These are phyloP conservation scores for Somateria mollissima DNA, from an alignment of 2,797 vertebrate species.

Conservation along the genomic window DNA sequence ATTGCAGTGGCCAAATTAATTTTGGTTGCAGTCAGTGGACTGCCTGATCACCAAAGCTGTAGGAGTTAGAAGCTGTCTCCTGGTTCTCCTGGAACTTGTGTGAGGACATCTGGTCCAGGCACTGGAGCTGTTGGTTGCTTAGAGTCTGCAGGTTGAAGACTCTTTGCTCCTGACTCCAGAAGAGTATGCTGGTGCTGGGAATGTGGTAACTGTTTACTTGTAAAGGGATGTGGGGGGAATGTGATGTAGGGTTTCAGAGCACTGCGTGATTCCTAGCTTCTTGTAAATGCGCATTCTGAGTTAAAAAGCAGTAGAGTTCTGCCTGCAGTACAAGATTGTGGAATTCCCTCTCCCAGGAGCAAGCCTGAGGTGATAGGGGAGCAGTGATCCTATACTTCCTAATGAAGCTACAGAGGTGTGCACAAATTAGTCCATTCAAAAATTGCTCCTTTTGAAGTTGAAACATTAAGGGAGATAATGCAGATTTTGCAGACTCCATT, in stretches of 20 bases:
- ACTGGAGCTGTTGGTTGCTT: neutral
- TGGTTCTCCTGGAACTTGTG: neutral
- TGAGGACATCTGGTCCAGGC: neutral
- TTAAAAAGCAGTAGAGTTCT: neutral
- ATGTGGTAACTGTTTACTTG: neutral
- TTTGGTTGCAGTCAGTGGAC: neutral
- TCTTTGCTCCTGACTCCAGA: neutral
- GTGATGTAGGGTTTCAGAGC: neutral
- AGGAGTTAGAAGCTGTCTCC: neutral
- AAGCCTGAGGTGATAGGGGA: neutral
- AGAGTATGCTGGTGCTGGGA: neutral
- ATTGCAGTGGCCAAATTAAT: neutral
- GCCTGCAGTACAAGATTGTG: neutral
- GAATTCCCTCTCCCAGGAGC: neutral
- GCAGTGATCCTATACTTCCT: neutral
- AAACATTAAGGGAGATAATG: neutral
- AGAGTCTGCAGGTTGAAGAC: neutral
- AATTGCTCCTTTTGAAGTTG: neutral
- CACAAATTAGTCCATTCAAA: neutral
- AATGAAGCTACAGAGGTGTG: neutral
- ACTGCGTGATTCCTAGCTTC: neutral
- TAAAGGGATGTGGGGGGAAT: neutral
- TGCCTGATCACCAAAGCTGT: neutral
- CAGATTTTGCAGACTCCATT: neutral
- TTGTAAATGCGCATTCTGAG: neutral